These are phyloP conservation scores for Myrmophylax atrothorax DNA, from an alignment of 2,113 vertebrate species.

Conservation along the genomic window DNA sequence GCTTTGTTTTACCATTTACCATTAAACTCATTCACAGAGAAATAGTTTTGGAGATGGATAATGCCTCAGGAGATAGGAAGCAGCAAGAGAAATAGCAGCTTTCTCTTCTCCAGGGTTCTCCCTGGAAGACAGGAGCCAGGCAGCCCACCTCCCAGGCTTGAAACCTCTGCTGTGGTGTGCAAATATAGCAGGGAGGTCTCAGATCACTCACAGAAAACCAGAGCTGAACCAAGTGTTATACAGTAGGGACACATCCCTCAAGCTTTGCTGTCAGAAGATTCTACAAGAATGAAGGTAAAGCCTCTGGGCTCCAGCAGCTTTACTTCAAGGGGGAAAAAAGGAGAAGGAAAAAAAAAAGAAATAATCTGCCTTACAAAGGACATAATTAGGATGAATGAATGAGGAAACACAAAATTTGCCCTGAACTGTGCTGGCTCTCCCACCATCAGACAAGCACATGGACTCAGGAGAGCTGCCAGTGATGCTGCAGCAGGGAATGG, in stretches of 20 bases:
- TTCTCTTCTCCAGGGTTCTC: not conserved
- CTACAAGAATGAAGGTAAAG: not conserved
- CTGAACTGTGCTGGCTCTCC: not conserved
- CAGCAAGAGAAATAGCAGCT: not conserved
- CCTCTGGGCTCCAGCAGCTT: fast-evolving
- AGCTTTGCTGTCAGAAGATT: not conserved
- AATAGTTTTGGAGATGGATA: not conserved
- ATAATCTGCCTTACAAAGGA: fast-evolving
- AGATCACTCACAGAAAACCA: not conserved
- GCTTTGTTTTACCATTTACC: not conserved
- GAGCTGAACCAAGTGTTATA: not conserved
- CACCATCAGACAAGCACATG: not conserved
- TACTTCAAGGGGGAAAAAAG: not conserved
- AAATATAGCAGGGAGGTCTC: not conserved
- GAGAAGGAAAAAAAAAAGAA: too few relatives aligned
- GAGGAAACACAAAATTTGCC: not conserved
- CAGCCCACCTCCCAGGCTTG: fast-evolving
- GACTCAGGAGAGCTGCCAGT: not conserved
- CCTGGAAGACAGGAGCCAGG: not conserved
- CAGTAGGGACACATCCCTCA: not conserved
- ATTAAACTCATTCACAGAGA: not conserved
- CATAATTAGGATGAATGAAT: not conserved
- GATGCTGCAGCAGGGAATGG: not conserved
- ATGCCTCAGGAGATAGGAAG: not conserved
- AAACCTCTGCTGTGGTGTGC: not conserved